phyloP scores from a whole-genome alignment of 2,797 vertebrate genomes.

The Kryptolebias ocellatus region DNA sequence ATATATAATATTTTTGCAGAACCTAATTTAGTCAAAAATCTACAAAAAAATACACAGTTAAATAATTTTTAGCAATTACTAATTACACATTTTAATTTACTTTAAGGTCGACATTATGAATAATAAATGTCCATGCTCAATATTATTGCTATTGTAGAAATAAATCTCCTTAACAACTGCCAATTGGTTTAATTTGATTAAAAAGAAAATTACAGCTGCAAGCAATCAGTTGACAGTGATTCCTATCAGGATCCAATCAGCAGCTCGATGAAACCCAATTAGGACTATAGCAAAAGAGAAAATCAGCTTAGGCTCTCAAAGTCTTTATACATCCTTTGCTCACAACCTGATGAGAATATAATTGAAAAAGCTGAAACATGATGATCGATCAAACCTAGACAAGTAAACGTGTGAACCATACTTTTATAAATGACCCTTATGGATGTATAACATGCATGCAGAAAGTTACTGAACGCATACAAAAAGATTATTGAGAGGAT shows the following conservation, averaged over 20 bases:
- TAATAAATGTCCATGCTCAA: conserved; percentile 40
- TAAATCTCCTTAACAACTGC: conserved; percentile 59
- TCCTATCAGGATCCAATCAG: conserved; percentile 74
- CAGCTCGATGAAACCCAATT: conserved; percentile 66
- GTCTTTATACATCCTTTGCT: conserved; percentile 41
- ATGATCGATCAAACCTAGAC: conserved; percentile 23
- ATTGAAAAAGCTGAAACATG: conserved; percentile 48
- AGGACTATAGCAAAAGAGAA: conserved; percentile 63
- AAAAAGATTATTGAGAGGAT: too few species aligned
- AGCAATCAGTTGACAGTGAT: conserved; percentile 57
- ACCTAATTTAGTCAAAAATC: conserved; percentile 10
- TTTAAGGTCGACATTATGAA: conserved; percentile 55
- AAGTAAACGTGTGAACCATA: conserved; percentile 7
- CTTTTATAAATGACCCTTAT: background rate
- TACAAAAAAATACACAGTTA: conserved; percentile 35
- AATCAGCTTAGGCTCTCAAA: conserved; percentile 61
- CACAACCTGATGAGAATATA: conserved; percentile 45
- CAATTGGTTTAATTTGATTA: conserved; percentile 71
- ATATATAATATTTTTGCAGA: too few species aligned
- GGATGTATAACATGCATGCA: background rate
- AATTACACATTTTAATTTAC: conserved; percentile 49
- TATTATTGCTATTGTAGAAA: conserved; percentile 36
- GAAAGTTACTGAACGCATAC: background rate
- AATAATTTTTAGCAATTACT: conserved; percentile 42
- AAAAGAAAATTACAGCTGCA: conserved; percentile 58